Evolutionary conservation across 2,888 invertebrate species (phyloP).

Genomic region (Merodon equestris): DNA sequence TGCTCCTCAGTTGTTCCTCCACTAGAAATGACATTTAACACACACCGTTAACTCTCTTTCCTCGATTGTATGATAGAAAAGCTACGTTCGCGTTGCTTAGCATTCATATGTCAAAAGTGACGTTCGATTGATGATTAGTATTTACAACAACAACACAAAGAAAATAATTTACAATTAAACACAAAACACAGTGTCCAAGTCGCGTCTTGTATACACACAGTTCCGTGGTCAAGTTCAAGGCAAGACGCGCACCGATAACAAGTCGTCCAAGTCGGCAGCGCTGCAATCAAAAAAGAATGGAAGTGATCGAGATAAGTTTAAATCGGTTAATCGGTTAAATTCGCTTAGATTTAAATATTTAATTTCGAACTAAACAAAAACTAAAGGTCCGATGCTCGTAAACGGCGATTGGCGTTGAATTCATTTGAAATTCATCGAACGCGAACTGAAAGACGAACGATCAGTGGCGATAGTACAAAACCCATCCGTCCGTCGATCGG

Average conservation of each 20-base stretch:
- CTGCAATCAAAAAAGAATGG: constrained; percentile 39
- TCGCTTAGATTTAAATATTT: constrained; percentile 21
- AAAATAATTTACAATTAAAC: background rate
- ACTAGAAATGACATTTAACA: constrained; percentile 40
- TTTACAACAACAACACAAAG: no score
- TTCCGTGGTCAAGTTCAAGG: constrained; percentile 61
- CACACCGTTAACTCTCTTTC: constrained; percentile 24
- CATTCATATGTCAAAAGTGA: constrained; percentile 59
- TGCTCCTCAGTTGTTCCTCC: constrained; percentile 64
- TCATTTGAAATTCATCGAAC: constrained; percentile 12
- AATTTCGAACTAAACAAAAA: background rate
- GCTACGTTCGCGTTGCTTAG: constrained; percentile 22
- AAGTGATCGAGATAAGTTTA: constrained; percentile 8
- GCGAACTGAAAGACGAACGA: constrained; percentile 24
- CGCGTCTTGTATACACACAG: constrained; percentile 13
- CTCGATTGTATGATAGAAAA: constrained; percentile 6
- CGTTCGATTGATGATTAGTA: constrained; percentile 24
- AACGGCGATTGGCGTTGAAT: background rate
- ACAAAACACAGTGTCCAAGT: constrained; percentile 17
- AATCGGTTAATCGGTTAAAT: constrained; percentile 24
- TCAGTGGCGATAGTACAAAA: constrained; percentile 7
- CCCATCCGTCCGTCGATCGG: constrained; percentile 53
- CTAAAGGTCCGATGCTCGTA: background rate
- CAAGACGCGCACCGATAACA: constrained; percentile 34
- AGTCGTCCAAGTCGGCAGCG: background rate